Evolutionary conservation across 2,797 vertebrate genomes (phyloP).

Genomic region (Microctenopoma lineatum): DNA sequence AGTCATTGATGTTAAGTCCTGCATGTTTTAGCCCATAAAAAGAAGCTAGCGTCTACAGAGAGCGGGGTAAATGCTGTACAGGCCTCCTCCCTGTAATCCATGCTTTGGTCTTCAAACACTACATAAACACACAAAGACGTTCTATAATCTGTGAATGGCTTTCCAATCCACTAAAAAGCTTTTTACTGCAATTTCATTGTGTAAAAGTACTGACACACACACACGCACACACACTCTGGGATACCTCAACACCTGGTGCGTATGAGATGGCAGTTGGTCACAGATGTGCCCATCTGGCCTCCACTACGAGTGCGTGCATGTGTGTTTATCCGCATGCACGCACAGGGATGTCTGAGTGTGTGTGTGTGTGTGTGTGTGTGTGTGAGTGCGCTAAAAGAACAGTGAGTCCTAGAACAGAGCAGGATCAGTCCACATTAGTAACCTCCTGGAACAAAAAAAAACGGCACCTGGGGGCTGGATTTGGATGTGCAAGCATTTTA

Average conservation of each 20-base stretch:
- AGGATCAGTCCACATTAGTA: conserved; percentile 46
- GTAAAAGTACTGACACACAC: conserved; percentile 27
- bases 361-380: conserved; percentile 6
- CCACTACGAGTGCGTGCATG: conserved; percentile 23
- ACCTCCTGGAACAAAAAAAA: conserved; percentile 25
- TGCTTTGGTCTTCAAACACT: conserved; percentile 25
- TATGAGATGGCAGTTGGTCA: conserved; percentile 58
- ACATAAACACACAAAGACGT: conserved; percentile 37
- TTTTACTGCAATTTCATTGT: conserved; percentile 53
- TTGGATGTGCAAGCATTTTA: conserved; percentile 40
- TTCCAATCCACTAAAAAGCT: conserved; percentile 56
- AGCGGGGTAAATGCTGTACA: not conserved
- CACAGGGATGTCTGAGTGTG: not conserved
- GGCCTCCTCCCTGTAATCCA: conserved; percentile 23
- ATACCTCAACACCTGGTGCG: conserved; percentile 62
- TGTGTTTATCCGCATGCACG: conserved; percentile 22
- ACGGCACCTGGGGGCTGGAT: conserved; percentile 46
- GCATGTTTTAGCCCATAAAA: not conserved
- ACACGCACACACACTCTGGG: conserved; percentile 3
- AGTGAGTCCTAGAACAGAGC: conserved; percentile 46
- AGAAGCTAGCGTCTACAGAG: not conserved
- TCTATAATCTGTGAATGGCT: conserved; percentile 55
- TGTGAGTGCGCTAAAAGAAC: conserved; percentile 42
- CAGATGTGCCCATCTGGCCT: conserved; percentile 73
- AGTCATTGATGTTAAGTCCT: not conserved